Percentiles rank a stretch among this genome's conserved stretches.
Evolutionary conservation across 2,797 vertebrate species (phyloP).

Genomic region (Lutjanus argentimaculatus): DNA sequence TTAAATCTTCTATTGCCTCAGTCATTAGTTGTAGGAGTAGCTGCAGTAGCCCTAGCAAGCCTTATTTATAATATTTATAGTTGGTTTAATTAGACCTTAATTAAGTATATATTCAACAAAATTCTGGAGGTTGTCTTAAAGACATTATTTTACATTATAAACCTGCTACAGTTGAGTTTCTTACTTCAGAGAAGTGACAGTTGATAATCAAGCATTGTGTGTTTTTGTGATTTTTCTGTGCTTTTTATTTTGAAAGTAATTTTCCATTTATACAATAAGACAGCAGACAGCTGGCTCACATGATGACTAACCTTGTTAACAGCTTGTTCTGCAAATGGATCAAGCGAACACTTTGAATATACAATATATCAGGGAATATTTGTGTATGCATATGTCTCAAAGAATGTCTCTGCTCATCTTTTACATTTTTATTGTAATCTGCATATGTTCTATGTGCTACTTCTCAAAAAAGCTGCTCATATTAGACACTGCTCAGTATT

Average conservation of each 20-base stretch:
- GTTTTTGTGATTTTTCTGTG: neutral
- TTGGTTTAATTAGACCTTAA: neutral
- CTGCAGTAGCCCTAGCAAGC: no score
- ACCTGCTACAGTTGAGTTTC: neutral
- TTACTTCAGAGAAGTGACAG: neutral
- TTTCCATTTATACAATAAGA: conserved; percentile 4
- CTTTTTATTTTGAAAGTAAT: neutral
- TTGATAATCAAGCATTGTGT: neutral
- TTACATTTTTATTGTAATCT: neutral
- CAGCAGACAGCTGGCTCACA: conserved; percentile 39
- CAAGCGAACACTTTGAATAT: neutral
- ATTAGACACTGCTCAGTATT: neutral
- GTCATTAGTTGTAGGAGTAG: neutral
- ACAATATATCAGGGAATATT: conserved; percentile 7
- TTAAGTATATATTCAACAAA: neutral
- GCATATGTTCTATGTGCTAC: conserved; percentile 12
- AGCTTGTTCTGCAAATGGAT: conserved; percentile 32
- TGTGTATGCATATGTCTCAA: conserved; percentile 17
- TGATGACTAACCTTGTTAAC: conserved; percentile 41
- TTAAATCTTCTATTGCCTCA: neutral
- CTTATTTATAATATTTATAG: neutral
- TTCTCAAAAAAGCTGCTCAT: neutral
- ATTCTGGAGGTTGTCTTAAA: neutral
- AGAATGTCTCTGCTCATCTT: neutral
- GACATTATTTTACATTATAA: neutral